These are phyloP conservation scores for Rhagoletis zephyria DNA, from an alignment of 1,140 invertebrate species.

Conservation along the genomic window DNA sequence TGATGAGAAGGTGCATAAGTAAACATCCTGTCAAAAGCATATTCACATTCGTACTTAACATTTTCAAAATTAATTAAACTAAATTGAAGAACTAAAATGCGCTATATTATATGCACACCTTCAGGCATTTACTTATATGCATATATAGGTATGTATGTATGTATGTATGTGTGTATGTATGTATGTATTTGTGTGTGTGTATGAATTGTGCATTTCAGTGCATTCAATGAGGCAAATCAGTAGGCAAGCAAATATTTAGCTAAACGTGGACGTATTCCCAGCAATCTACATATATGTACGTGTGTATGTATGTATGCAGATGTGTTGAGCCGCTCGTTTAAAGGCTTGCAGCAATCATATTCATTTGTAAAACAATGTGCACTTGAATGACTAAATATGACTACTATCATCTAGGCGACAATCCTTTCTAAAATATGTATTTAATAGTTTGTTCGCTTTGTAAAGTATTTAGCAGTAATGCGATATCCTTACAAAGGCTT, in stretches of 20 bases:
- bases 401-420: not conserved
- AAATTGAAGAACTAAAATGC: constrained; percentile 71
- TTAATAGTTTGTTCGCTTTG: not conserved
- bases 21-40: constrained; percentile 55
- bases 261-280: not conserved
- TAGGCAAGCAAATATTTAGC: not conserved
- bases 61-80: constrained; percentile 72
- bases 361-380: not conserved
- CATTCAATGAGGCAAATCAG: constrained; percentile 10
- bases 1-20: constrained; percentile 31
- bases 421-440: not conserved
- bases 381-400: not conserved
- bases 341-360: not conserved
- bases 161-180: too few species aligned
- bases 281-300: not conserved
- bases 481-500: not conserved
- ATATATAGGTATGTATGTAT: not conserved
- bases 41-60: constrained; percentile 63
- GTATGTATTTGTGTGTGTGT: too few species aligned
- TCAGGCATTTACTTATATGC: constrained; percentile 10
- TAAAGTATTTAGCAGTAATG: not conserved
- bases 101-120: constrained; percentile 2
- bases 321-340: not conserved
- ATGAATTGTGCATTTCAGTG: not conserved
- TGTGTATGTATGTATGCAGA: not conserved